Conservation (phyloP, 2,797 vertebrate species). For the Coluber constrictor region DNA sequence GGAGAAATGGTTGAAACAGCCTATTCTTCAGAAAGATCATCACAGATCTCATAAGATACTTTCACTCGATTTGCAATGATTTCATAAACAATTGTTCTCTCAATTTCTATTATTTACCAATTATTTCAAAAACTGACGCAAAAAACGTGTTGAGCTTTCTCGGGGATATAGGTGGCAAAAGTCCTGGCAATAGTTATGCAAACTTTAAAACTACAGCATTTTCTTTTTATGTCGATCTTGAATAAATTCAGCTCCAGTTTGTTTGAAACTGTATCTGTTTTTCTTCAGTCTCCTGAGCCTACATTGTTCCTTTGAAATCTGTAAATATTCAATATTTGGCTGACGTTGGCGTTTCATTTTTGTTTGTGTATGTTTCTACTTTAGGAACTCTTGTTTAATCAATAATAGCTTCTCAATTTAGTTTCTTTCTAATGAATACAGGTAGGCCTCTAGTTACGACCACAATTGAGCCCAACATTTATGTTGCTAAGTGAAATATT, state of each 20-base stretch:
- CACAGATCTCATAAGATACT: neutral
- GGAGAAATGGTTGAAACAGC: too few species aligned
- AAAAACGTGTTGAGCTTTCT: neutral
- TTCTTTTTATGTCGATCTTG: neutral
- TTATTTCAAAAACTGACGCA: neutral
- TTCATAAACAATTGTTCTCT: neutral
- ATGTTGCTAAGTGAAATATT: too few species aligned
- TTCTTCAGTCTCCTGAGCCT: neutral
- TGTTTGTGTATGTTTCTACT: neutral
- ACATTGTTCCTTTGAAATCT: neutral
- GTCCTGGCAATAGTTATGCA: neutral
- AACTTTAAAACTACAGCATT: neutral
- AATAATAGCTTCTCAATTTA: neutral
- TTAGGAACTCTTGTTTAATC: neutral
- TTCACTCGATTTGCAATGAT: neutral
- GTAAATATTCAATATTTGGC: neutral
- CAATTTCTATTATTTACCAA: neutral
- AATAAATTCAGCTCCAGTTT: too few species aligned
- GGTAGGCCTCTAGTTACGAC: too few species aligned
- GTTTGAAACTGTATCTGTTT: neutral
- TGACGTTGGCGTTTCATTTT: neutral
- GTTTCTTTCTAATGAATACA: neutral
- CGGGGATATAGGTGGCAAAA: neutral
- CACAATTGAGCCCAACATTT: too few species aligned
- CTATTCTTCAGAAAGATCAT: neutral